A percentile compares a stretch with the other conserved stretches of the same genome.
Conservation (phyloP, 2,797 vertebrate genomes). For the Sternotherus odoratus region DNA sequence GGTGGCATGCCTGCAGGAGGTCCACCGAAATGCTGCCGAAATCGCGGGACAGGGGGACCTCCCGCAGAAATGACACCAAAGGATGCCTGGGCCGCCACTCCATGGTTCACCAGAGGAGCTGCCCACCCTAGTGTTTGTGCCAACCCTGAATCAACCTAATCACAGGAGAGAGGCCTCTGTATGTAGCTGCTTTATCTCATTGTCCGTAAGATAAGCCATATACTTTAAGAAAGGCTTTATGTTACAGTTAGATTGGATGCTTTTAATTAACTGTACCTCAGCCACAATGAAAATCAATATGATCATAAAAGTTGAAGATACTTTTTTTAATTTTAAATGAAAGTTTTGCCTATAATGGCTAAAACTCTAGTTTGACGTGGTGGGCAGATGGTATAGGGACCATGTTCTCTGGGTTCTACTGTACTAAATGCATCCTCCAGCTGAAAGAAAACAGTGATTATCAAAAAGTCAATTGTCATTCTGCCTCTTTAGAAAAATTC, state of each 20-base stretch:
- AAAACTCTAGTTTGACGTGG: slow-evolving; percentile 45
- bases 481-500: slow-evolving; percentile 85
- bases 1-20: no score
- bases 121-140: no score
- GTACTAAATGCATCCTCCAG: slow-evolving; percentile 74
- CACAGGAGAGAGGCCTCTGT: neutral
- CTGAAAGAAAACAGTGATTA: slow-evolving; percentile 83
- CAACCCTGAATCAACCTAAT: no score
- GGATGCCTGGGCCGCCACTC: no score
- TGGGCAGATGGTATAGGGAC: slow-evolving; percentile 32
- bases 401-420: slow-evolving; percentile 42
- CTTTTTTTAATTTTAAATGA: slow-evolving; percentile 13
- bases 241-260: neutral
- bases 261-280: slow-evolving; percentile 5
- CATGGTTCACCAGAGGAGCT: no score
- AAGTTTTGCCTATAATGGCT: slow-evolving; percentile 44
- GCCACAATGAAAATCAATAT: slow-evolving; percentile 3
- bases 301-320: slow-evolving; percentile 16
- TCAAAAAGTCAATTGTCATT: slow-evolving; percentile 87
- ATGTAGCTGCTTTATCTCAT: neutral
- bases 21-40: no score
- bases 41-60: no score
- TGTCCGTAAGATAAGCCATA: neutral
- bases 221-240: neutral
- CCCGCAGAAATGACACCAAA: no score